These are phyloP conservation scores for Neosilurus mollespiculum DNA, from an alignment of 2,797 vertebrate species.

Conservation along the genomic window DNA sequence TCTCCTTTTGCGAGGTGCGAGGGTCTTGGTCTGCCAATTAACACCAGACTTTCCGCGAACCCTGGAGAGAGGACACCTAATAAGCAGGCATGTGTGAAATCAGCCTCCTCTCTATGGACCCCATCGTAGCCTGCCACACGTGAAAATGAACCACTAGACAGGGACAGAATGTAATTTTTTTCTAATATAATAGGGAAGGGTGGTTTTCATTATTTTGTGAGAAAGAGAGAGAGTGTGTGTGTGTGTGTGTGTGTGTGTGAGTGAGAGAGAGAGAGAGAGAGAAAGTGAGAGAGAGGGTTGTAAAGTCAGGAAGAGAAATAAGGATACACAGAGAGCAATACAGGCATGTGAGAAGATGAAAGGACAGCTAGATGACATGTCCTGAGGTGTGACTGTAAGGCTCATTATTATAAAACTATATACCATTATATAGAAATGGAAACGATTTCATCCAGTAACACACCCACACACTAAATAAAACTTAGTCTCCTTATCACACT, in stretches of 20 bases:
- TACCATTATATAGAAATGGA: neutral
- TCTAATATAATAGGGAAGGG: slow-evolving; percentile 15
- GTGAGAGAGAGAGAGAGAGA: neutral
- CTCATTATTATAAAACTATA: slow-evolving; percentile 7
- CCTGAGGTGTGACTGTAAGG: neutral
- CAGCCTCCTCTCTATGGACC: slow-evolving; percentile 52
- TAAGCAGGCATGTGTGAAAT: slow-evolving; percentile 77
- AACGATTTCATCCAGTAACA: neutral
- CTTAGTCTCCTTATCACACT: neutral
- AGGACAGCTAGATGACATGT: neutral
- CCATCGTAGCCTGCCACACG: slow-evolving; percentile 49
- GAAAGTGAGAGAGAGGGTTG: neutral
- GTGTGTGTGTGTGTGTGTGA: no score
- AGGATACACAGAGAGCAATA: neutral
- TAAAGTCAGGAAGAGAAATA: slow-evolving; percentile 5
- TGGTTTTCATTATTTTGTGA: slow-evolving; percentile 40
- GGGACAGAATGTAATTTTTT: slow-evolving; percentile 57
- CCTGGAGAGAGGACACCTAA: slow-evolving; percentile 64
- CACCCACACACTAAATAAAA: neutral
- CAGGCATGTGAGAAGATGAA: slow-evolving; percentile 9
- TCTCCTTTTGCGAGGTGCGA: slow-evolving; percentile 69
- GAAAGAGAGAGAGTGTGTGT: slow-evolving; percentile 28
- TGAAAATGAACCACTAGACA: slow-evolving; percentile 74
- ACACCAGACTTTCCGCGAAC: slow-evolving; percentile 69
- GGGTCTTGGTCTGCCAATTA: slow-evolving; percentile 79